Conservation (phyloP, 30 jellyfish, hydroid and myxozoan genomes). For the Aurelia sp. region DNA sequence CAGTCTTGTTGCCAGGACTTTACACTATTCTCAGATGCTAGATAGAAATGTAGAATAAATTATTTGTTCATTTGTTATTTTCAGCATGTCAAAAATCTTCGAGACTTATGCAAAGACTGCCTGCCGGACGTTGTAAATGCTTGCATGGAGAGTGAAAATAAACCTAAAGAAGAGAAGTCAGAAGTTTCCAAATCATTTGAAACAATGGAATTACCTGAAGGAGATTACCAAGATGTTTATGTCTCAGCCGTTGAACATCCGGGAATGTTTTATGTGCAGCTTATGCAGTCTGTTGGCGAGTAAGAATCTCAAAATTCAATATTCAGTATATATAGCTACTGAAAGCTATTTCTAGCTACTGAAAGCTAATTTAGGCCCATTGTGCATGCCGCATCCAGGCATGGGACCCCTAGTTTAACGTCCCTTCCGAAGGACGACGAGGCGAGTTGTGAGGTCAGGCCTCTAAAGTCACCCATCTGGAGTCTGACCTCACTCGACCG, state of each 20-base stretch:
- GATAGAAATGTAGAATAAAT: no score
- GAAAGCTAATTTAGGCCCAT: no score
- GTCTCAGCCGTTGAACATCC: conserved; percentile 91
- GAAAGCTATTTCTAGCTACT: no score
- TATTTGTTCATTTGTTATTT: neutral
- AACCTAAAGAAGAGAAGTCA: neutral
- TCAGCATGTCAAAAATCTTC: conserved; percentile 82
- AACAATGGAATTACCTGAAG: conserved; percentile 67
- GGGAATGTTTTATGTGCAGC: conserved; percentile 79
- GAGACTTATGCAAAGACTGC: conserved; percentile 70
- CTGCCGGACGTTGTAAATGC: conserved; percentile 47
- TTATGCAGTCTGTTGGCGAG: conserved; percentile 48
- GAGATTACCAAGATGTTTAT: conserved; percentile 79
- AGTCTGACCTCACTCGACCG: no score
- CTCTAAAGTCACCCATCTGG: no score
- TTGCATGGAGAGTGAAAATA: conserved; percentile 34
- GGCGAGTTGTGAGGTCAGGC: no score
- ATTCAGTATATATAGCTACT: no score
- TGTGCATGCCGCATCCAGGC: no score
- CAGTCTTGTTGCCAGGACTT: no score
- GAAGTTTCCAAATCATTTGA: conserved; percentile 28
- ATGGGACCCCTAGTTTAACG: no score
- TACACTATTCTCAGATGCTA: no score
- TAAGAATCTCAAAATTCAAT: neutral
- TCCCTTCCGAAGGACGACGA: no score